These are phyloP conservation scores for Austrofundulus limnaeus DNA, from an alignment of 2,113 vertebrate genomes.

Conservation along the genomic window DNA sequence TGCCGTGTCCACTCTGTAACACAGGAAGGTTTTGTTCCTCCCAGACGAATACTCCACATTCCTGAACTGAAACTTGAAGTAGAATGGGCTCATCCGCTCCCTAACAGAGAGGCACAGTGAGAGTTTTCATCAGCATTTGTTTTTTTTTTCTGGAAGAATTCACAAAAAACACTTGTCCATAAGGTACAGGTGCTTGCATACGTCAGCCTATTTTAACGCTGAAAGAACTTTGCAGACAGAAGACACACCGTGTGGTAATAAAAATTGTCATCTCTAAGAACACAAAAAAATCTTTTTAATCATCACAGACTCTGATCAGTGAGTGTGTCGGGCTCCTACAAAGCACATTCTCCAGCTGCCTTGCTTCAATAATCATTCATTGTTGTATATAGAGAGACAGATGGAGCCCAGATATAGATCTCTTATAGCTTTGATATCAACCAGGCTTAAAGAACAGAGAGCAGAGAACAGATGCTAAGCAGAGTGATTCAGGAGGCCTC, in stretches of 20 bases:
- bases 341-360: conserved; percentile 4
- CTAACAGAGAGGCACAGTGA: conserved; percentile 66
- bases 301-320: not conserved
- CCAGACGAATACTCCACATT: conserved; percentile 97
- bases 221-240: not conserved
- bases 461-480: conserved; percentile 40
- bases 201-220: not conserved
- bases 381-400: not conserved
- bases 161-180: not conserved
- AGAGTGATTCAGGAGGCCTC: conserved; percentile 16
- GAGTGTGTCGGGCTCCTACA: not conserved
- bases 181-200: not conserved
- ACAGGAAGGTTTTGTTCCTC: conserved; percentile 96
- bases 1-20: conserved; percentile 87
- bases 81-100: conserved; percentile 88
- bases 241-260: not conserved
- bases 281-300: conserved; percentile 15
- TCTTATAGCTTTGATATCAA: conserved; percentile 29
- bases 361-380: conserved; percentile 11
- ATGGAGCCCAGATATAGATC: conserved; percentile 28
- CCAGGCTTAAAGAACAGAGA: conserved; percentile 17
- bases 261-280: conserved; percentile 23
- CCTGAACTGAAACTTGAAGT: conserved; percentile 97
- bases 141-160: not conserved
- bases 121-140: not conserved